Evolutionary conservation across 2,888 invertebrate genomes (phyloP).

Genomic region (Nymphalis urticae): DNA sequence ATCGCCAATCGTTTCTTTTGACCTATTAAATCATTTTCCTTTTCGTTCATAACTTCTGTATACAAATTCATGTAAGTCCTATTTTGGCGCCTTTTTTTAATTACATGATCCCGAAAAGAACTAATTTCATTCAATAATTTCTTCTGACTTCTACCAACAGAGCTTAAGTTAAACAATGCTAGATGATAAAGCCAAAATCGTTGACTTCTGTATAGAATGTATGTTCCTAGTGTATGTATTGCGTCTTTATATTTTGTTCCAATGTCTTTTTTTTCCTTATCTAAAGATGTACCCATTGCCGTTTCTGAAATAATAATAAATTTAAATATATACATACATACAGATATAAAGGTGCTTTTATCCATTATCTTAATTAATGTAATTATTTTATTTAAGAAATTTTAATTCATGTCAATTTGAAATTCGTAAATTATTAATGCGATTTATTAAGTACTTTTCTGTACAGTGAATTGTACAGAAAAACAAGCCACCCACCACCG

Average conservation of each 20-base stretch:
- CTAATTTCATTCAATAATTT: slow-evolving; percentile 59
- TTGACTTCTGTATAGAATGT: slow-evolving; percentile 61
- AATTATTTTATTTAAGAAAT: too few species aligned
- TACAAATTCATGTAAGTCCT: slow-evolving; percentile 48
- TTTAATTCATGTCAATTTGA: too few species aligned
- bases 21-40: not conserved
- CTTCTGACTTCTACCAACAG: slow-evolving; percentile 73
- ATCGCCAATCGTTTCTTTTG: slow-evolving; percentile 76
- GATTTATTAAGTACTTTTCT: too few species aligned
- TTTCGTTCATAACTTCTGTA: slow-evolving; percentile 38
- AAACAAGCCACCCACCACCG: too few species aligned
- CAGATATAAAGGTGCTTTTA: too few species aligned
- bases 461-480: too few species aligned
- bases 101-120: slow-evolving; percentile 54
- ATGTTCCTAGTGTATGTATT: slow-evolving; percentile 72
- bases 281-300: slow-evolving; percentile 86
- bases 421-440: too few species aligned
- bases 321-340: too few species aligned
- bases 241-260: slow-evolving; percentile 81
- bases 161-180: slow-evolving; percentile 77
- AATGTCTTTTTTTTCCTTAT: slow-evolving; percentile 56
- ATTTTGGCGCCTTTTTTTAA: slow-evolving; percentile 45
- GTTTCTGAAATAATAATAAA: slow-evolving; percentile 64
- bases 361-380: too few species aligned
- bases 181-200: slow-evolving; percentile 82